phyloP scores from a whole-genome alignment of 92 coral and sea anemone species.

The Epizoanthus stellaris region DNA sequence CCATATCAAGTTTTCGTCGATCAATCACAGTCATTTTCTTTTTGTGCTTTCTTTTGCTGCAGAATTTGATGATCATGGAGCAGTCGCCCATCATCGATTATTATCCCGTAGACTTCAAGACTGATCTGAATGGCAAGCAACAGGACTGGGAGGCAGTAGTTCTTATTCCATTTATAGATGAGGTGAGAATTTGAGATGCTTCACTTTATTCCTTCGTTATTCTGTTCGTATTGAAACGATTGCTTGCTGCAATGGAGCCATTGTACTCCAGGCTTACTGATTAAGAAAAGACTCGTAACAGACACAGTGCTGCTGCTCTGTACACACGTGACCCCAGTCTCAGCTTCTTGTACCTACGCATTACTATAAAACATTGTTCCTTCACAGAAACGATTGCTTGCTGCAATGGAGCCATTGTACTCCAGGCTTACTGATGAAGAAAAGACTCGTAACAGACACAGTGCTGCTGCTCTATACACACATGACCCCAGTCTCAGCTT shows the following conservation, averaged over 20 bases:
- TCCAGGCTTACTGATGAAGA: conserved; percentile 80
- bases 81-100: conserved; percentile 91
- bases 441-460: conserved; percentile 79
- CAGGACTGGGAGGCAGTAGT: conserved; percentile 99
- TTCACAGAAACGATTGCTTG: conserved; percentile 76
- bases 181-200: conserved; percentile 57
- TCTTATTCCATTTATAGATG: conserved; percentile 93
- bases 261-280: no score
- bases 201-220: not conserved
- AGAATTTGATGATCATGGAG: conserved; percentile 97
- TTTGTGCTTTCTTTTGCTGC: conserved; percentile 15
- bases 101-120: conserved; percentile 88
- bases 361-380: not conserved
- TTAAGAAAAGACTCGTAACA: no score
- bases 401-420: conserved; percentile 86
- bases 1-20: no score
- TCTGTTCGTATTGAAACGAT: not conserved
- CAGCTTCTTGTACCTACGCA: no score
- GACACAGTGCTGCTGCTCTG: no score
- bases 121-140: conserved; percentile 96
- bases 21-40: not conserved
- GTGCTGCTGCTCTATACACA: conserved; percentile 81
- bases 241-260: no score
- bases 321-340: no score
- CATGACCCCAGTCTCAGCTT: conserved; percentile 66